Conservation (phyloP, 2,113 vertebrate species). For the Poeciliopsis occidentalis region DNA sequence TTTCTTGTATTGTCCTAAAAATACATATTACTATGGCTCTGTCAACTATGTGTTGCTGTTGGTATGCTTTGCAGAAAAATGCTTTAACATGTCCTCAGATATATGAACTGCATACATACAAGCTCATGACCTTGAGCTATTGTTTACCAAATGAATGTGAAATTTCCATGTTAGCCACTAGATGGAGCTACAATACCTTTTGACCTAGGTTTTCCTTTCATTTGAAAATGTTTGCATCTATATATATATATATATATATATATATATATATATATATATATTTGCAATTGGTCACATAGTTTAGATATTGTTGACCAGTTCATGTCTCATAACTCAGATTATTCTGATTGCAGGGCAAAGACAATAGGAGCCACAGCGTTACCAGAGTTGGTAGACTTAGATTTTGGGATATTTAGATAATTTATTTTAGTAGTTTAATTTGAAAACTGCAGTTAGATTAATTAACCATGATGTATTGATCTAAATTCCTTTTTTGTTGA, state of each 20-base stretch:
- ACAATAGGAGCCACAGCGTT: background rate
- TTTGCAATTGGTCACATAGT: background rate
- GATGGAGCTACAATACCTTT: background rate
- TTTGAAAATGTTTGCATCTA: background rate
- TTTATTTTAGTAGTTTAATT: background rate
- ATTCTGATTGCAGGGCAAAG: background rate
- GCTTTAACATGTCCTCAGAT: background rate
- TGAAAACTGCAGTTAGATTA: no score
- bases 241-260: no score
- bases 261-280: no score
- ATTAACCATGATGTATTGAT: no score
- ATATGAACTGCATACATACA: background rate
- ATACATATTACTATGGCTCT: conserved; percentile 64
- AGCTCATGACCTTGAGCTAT: background rate
- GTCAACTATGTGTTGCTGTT: conserved; percentile 9
- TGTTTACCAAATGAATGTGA: background rate
- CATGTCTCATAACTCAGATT: no score
- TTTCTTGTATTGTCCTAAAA: conserved; percentile 65
- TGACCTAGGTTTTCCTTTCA: background rate
- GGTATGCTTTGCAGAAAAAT: background rate
- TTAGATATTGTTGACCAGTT: background rate
- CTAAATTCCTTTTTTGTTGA: no score
- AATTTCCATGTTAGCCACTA: background rate
- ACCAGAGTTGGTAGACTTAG: no score
- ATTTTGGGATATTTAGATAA: no score